Evolutionary conservation across 2,888 invertebrate genomes (phyloP).

Genomic region (Mesopsocus fuscifrons): DNA sequence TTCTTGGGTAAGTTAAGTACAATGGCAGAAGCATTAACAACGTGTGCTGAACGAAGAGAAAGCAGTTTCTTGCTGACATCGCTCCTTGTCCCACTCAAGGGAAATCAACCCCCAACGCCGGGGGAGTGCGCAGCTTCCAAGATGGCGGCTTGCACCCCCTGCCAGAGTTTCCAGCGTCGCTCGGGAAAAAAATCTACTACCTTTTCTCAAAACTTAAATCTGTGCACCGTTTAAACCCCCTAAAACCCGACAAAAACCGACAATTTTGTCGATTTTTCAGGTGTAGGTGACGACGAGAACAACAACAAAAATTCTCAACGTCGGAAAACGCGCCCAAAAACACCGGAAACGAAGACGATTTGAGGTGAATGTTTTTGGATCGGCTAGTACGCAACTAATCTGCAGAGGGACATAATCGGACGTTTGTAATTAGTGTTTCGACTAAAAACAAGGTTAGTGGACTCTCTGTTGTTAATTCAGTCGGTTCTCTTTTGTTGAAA

Average conservation of each 20-base stretch:
- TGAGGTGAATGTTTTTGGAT: conserved; percentile 2
- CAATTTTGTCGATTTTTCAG: too few species aligned
- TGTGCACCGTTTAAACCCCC: too few species aligned
- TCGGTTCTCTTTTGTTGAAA: neutral
- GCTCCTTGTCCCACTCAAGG: neutral
- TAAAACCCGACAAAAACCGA: too few species aligned
- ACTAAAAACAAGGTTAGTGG: conserved; percentile 7
- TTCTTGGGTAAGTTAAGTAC: neutral
- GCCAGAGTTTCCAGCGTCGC: neutral
- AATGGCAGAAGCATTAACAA: neutral
- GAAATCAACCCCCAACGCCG: neutral
- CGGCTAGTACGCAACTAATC: conserved; percentile 5
- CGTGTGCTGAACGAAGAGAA: neutral
- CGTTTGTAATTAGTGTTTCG: conserved; percentile 5
- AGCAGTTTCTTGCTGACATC: neutral
- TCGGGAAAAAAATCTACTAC: neutral
- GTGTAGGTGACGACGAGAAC: too few species aligned
- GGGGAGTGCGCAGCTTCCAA: conserved; percentile 3
- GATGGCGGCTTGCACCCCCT: neutral
- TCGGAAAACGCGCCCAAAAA: too few species aligned
- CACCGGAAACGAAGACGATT: neutral
- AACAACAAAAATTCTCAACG: too few species aligned
- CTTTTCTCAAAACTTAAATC: neutral
- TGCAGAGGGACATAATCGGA: neutral
- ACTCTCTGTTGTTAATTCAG: conserved; percentile 6